phyloP scores from a whole-genome alignment of 2,113 vertebrate genomes.

The Fukomys damarensis region DNA sequence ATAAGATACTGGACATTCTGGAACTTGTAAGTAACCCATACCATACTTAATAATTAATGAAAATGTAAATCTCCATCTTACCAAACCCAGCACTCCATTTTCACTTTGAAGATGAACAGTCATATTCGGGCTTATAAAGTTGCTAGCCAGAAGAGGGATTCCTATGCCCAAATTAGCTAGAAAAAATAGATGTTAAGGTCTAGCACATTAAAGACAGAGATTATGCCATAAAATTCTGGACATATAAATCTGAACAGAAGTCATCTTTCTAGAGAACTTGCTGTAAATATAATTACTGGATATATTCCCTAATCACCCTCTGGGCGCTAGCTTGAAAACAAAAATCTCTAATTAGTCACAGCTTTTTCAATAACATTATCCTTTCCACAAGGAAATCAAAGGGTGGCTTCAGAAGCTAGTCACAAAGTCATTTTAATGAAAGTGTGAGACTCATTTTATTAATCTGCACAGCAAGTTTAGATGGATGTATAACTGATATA shows the following conservation, averaged over 20 bases:
- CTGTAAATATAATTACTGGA: conserved; percentile 25
- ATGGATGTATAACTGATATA: neutral
- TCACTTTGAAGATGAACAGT: conserved; percentile 98
- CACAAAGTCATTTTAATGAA: conserved; percentile 11
- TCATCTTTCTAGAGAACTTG: neutral
- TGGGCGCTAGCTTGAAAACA: neutral
- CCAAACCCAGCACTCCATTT: conserved; percentile 98
- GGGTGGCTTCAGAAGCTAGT: neutral
- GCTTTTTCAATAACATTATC: neutral
- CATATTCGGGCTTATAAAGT: conserved; percentile 96
- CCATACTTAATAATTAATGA: conserved; percentile 22
- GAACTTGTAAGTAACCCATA: neutral
- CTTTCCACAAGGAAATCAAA: conserved; percentile 44
- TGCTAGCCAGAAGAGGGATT: conserved; percentile 98
- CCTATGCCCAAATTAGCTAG: conserved; percentile 98
- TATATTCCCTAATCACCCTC: neutral
- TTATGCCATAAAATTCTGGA: neutral
- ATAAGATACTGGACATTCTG: conserved; percentile 13
- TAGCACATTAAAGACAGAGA: neutral
- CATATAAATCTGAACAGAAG: neutral
- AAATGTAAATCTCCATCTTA: conserved; percentile 85
- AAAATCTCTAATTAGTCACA: conserved; percentile 38
- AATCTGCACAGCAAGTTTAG: neutral
- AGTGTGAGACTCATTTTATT: neutral
- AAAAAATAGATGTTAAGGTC: conserved; percentile 84